Base-by-base conservation (phyloP, 2,797 vertebrate species). In the Manis pentadactyla region DNA sequence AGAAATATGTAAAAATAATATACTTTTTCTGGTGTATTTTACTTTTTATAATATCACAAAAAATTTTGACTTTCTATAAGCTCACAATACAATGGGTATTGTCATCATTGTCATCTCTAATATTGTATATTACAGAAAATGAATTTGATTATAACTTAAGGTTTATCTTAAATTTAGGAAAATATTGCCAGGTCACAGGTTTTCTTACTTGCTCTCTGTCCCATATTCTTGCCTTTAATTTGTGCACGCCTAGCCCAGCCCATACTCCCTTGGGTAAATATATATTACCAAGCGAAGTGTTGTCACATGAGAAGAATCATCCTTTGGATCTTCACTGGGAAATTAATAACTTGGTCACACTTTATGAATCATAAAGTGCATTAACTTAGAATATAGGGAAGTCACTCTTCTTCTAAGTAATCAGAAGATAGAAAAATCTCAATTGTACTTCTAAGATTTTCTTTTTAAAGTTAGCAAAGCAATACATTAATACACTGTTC, bases 381-480 rank as follows among this genome's bases (percentile, higher is more conserved):
- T 46, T 79, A 64, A 73, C 15, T 86, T 77, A 82, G 82, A 23
- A 61, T 71, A 64, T 27, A 82, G 14, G 73, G 25, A 64, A 88
- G 31, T 73, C 46, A 51, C 7, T 73, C 27, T 42, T 87, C n/a
- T 57, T 90, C 68, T 57, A 73, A 59, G 21, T 49, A 66, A 79
- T 59, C 55, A 87, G 59, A 90, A 89, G 18, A 34, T 59, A 87
- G 42, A 89, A 88, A 46, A 90, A 59, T 61, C 15, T 79, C 84
- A 95, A 87, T 92, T 94, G 79, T 69, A 68, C 12, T 68, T 86
- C 5, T 66, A 90, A 75, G 31, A 90, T 49, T 69, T 81, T 61
- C n/a, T 53, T 74, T 57, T 69, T 49, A 49, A 88, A 87, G 29
- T 89, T 92, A 37, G n/a, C n/a, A 55, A 88, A 93, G 73, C 77